Conservation (phyloP, 2,113 vertebrate species). For the Tetraodon nigroviridis region DNA sequence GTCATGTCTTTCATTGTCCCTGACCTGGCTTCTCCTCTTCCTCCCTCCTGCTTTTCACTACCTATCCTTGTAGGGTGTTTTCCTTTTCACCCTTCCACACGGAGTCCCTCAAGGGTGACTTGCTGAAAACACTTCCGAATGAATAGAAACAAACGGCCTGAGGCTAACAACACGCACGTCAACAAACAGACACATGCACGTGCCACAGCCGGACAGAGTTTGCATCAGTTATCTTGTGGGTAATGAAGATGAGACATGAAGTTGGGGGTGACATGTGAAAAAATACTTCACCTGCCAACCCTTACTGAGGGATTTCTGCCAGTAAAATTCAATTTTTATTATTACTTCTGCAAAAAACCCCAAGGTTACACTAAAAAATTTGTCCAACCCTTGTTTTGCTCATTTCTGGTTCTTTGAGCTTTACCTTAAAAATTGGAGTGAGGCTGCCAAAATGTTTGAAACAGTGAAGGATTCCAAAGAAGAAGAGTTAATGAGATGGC, state of each 20-base stretch:
- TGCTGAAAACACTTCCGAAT: constrained; percentile 75
- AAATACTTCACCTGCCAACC: not conserved
- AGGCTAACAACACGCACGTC: constrained; percentile 53
- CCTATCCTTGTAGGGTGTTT: constrained; percentile 43
- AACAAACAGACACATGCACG: constrained; percentile 34
- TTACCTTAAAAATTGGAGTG: too few species aligned
- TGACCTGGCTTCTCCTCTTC: constrained; percentile 6
- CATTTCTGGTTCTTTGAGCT: too few species aligned
- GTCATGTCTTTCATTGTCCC: constrained; percentile 2
- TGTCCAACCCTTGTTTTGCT: too few species aligned
- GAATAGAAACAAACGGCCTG: constrained; percentile 67
- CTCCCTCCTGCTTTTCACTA: constrained; percentile 7
- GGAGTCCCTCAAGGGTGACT: constrained; percentile 83
- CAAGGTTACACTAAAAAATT: too few species aligned
- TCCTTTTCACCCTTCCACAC: constrained; percentile 72
- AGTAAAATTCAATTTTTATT: too few species aligned
- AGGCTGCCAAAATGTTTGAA: too few species aligned
- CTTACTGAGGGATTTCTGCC: too few species aligned
- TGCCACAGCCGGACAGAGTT: constrained; percentile 31
- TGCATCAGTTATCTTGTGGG: constrained; percentile 65
- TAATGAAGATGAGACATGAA: constrained; percentile 40
- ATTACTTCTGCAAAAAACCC: too few species aligned
- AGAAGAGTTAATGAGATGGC: too few species aligned
- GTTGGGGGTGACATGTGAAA: constrained; percentile 46
- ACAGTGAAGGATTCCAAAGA: too few species aligned